Base-by-base conservation (phyloP, 2,888 invertebrate genomes). In the Brenthis hecate region DNA sequence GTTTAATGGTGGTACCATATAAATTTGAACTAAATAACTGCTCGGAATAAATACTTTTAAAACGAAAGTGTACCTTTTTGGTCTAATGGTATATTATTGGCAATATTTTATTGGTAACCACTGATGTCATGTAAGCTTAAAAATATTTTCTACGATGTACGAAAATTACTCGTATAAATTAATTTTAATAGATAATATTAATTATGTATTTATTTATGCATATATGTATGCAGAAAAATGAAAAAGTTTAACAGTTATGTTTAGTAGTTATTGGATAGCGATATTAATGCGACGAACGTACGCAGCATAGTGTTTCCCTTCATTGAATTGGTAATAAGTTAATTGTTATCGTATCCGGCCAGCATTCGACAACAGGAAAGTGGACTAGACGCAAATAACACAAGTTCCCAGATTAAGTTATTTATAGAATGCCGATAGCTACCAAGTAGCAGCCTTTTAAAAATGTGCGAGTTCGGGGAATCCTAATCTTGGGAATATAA, bases 321-420 rank as follows among this genome's bases (percentile, higher is more conserved):
- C 85, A 87, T 89, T 89, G 90, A 88, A 85, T 90, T 89, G 84
- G 80, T 87, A 89, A 88, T 88, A 81, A 85, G 84, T 77, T 82
- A 85, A 85, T 88, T 86, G 85, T 86, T 79, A 71, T 76, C 78
- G 78, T 63, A 66, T 84, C 82, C 84, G 82, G 77, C 77, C 68
- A 43, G n/a, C 48, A 54, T 68, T 66, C 66, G 60, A 68, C 71
- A 67, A 43, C 61, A 72, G 69, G 72, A 72, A 73, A 74, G 72
- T 72, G 55, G 57, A 50, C 62, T 64, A 56, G 58, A 66, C 63
- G 58, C n/a, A n/a, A 54, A 28, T 36, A 23, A 56, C 53, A 57
- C 14, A 61, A 28, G 28, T 56, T 64, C 47, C 54, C 57, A 57
- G 58, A 68, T 68, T 48, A 64, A 36, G 50, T 55, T 64, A 58